Evolutionary conservation across 2,113 vertebrate species (phyloP).

Genomic region (Indri indri): DNA sequence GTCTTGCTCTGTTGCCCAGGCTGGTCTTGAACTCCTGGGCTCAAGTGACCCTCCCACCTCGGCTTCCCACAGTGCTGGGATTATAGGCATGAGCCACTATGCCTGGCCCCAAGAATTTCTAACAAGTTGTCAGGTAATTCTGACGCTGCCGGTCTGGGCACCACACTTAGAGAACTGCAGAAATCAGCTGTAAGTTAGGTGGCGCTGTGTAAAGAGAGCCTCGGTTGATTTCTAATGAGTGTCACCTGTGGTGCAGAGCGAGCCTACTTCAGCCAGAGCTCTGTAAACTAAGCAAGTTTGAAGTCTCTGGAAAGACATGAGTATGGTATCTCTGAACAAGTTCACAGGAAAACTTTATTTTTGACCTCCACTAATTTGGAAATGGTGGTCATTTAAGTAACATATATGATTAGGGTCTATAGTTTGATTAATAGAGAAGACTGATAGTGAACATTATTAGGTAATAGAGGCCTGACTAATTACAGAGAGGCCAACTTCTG

Average conservation of each 20-base stretch:
- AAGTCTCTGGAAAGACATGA: background rate
- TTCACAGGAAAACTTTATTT: background rate
- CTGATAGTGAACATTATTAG: background rate
- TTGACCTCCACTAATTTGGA: background rate
- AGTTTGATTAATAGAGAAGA: background rate
- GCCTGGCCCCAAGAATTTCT: background rate
- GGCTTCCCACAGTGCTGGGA: no score
- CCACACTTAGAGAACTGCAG: background rate
- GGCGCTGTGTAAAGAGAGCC: background rate
- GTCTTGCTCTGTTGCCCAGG: no score
- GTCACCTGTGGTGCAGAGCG: background rate
- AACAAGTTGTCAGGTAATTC: background rate
- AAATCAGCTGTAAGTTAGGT: background rate
- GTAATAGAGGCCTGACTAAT: background rate
- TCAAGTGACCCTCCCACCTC: no score
- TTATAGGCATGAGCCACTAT: no score
- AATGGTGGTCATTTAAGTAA: background rate
- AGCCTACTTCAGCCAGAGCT: background rate
- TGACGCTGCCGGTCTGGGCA: background rate
- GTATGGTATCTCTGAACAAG: background rate
- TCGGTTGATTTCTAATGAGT: background rate
- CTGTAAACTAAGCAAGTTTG: background rate
- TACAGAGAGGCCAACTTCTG: background rate
- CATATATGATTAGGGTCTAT: background rate
- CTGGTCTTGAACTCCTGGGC: no score